Percentiles rank a stretch among this genome's conserved stretches.
phyloP scores from a whole-genome alignment of 2,888 invertebrate genomes.

The Sepiola atlantica region DNA sequence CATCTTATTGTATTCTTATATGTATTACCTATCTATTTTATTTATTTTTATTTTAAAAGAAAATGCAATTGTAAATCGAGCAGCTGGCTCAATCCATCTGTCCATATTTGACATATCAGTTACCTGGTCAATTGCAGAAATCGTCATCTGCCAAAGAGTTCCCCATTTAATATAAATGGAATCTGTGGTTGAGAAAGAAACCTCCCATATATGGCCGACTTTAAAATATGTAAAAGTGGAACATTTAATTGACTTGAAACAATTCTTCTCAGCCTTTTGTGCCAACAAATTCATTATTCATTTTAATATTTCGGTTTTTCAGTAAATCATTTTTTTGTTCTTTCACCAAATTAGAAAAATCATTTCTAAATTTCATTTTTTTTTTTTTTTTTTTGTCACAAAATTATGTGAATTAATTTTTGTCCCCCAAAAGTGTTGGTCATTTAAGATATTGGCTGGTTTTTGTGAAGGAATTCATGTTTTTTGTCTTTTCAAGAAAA shows the following conservation, averaged over 20 bases:
- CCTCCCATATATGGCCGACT: neutral
- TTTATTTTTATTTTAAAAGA: too few species aligned
- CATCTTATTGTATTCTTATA: too few species aligned
- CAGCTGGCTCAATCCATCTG: neutral
- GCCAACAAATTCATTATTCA: neutral
- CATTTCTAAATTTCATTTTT: neutral
- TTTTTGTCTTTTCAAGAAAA: too few species aligned
- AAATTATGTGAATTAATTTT: neutral
- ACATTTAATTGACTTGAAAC: neutral
- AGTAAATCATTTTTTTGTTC: neutral
- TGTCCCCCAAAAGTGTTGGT: too few species aligned
- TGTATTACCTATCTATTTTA: too few species aligned
- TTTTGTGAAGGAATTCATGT: too few species aligned
- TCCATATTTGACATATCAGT: neutral
- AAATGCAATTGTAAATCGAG: too few species aligned
- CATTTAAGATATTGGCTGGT: neutral
- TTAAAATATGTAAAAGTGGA: neutral
- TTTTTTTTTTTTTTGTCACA: neutral
- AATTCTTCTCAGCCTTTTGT: neutral
- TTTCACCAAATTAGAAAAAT: neutral
- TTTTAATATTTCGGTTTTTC: neutral
- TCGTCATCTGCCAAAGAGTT: neutral
- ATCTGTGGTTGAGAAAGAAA: neutral
- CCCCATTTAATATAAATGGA: neutral
- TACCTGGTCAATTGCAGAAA: neutral